A percentile compares a stretch with the other conserved stretches of the same genome.
Conservation (phyloP, 2,113 vertebrate genomes). For the Sebastes schlegelii region DNA sequence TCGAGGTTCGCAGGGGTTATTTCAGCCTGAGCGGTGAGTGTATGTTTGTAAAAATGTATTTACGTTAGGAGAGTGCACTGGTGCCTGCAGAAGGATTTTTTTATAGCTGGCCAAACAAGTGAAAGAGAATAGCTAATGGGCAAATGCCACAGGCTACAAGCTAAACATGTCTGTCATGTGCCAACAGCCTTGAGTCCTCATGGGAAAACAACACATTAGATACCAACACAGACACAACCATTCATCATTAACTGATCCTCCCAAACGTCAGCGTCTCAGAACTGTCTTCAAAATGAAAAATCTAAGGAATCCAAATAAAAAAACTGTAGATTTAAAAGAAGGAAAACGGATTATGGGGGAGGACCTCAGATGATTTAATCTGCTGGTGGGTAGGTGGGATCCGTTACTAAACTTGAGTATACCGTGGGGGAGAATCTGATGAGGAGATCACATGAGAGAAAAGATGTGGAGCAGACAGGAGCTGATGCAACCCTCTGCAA, state of each 20-base stretch:
- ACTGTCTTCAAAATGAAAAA: neutral
- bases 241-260: neutral
- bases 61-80: no score
- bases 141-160: slow-evolving; percentile 39
- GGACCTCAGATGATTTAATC: slow-evolving; percentile 24
- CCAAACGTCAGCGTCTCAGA: neutral
- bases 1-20: neutral
- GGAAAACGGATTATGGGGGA: neutral
- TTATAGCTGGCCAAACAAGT: slow-evolving; percentile 53
- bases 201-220: slow-evolving; percentile 9
- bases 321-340: neutral
- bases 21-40: neutral
- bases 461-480: slow-evolving; percentile 54
- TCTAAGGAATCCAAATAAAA: neutral
- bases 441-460: slow-evolving; percentile 52
- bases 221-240: neutral
- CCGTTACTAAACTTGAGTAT: slow-evolving; percentile 47
- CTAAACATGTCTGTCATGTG: slow-evolving; percentile 39
- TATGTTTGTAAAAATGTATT: slow-evolving; percentile 5
- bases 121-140: slow-evolving; percentile 67
- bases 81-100: slow-evolving; percentile 38
- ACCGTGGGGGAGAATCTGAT: slow-evolving; percentile 44
- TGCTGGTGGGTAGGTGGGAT: slow-evolving; percentile 9
- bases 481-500: slow-evolving; percentile 71
- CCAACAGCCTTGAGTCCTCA: slow-evolving; percentile 14